A percentile compares a stretch with the other conserved stretches of the same genome.
Evolutionary conservation across 23 tunicate species (phyloP).

Genomic region (Clavelina lepadiformis): DNA sequence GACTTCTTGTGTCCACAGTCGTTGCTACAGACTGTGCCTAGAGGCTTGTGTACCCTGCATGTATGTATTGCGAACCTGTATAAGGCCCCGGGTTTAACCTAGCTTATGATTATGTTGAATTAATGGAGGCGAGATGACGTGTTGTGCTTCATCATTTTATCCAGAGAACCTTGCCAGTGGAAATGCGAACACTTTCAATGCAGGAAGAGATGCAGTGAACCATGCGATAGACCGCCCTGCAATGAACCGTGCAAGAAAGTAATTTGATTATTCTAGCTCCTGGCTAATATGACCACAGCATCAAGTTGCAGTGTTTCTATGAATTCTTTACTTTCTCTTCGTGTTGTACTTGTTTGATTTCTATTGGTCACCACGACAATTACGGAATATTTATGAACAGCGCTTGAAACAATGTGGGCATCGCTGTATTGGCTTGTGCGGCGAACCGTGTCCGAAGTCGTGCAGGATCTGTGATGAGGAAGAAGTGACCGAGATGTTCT

Average conservation of each 20-base stretch:
- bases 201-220: slow-evolving; percentile 41
- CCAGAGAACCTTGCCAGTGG: slow-evolving; percentile 67
- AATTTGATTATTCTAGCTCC: too few species aligned
- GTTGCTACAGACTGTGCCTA: slow-evolving; percentile 50
- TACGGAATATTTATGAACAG: slow-evolving; percentile 9
- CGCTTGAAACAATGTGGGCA: slow-evolving; percentile 52
- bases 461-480: slow-evolving; percentile 78
- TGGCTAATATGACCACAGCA: not conserved
- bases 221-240: slow-evolving; percentile 47
- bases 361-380: not conserved
- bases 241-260: slow-evolving; percentile 45
- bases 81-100: too few species aligned
- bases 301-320: not conserved
- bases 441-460: slow-evolving; percentile 69
- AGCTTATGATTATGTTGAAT: not conserved
- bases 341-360: not conserved
- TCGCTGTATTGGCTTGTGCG: slow-evolving; percentile 66
- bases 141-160: not conserved
- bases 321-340: not conserved
- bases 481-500: slow-evolving; percentile 69
- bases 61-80: slow-evolving; percentile 8
- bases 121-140: not conserved
- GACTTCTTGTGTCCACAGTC: slow-evolving; percentile 70
- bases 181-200: slow-evolving; percentile 54
- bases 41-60: slow-evolving; percentile 59